Percentiles rank a stretch among this genome's conserved stretches.
phyloP scores from a whole-genome alignment of 2,113 vertebrate species.

The Leucoraja erinaceus region DNA sequence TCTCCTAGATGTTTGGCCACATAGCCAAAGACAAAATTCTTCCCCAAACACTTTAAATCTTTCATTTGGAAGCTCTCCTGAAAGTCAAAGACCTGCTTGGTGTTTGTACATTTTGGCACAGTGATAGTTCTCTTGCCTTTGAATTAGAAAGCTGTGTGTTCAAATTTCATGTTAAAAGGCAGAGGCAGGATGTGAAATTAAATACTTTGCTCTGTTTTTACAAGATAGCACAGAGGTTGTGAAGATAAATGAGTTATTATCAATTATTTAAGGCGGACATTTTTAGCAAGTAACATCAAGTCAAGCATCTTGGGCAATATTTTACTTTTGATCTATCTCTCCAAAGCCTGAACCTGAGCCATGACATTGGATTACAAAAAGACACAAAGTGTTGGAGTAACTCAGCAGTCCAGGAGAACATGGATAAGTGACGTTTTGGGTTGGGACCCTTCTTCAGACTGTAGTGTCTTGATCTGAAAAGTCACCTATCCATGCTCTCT shows the following conservation, averaged over 20 bases:
- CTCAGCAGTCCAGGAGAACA: too few relatives aligned
- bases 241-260: neutral
- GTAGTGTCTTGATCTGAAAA: too few relatives aligned
- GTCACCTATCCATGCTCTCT: too few relatives aligned
- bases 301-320: neutral
- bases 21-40: too few relatives aligned
- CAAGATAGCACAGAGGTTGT: neutral
- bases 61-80: neutral
- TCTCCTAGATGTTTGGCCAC: too few relatives aligned
- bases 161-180: neutral
- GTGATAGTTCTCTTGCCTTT: neutral
- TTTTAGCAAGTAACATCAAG: neutral
- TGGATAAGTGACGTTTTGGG: too few relatives aligned
- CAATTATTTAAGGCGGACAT: neutral
- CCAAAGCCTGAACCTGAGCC: neutral
- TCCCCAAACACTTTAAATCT: too few relatives aligned
- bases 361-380: neutral
- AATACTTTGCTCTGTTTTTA: neutral
- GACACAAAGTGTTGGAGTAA: too few relatives aligned
- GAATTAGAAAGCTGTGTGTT: neutral
- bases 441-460: too few relatives aligned
- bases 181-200: neutral
- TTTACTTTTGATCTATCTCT: neutral
- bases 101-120: neutral
- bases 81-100: too few relatives aligned